Percentiles rank a stretch among this genome's conserved stretches.
Evolutionary conservation across 2,888 invertebrate species (phyloP).

Genomic region (Melanargia galathea): DNA sequence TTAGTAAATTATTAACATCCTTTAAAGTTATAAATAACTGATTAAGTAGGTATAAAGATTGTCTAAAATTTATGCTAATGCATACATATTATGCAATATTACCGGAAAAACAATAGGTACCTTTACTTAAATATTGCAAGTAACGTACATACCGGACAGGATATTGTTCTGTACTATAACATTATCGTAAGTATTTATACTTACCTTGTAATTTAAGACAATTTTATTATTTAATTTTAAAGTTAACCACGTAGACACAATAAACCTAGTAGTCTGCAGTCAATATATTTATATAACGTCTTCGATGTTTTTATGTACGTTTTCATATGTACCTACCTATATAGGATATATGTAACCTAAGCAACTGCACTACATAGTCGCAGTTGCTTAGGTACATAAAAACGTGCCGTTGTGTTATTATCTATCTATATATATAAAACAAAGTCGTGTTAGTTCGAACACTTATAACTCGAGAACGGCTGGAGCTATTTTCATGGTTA

Average conservation of each 20-base stretch:
- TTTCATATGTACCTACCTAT: no score
- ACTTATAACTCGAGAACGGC: no score
- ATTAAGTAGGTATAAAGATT: not conserved
- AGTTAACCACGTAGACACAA: conserved; percentile 17
- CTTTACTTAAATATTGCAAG: not conserved
- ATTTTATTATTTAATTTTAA: conserved; percentile 1
- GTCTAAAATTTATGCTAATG: conserved; percentile 1
- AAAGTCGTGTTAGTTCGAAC: no score
- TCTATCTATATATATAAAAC: no score
- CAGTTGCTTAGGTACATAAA: no score
- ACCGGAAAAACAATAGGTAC: not conserved
- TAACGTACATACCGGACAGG: not conserved
- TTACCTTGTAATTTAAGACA: not conserved
- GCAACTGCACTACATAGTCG: no score
- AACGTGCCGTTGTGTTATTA: no score
- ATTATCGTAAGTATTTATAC: not conserved
- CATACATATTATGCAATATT: not conserved
- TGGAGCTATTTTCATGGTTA: no score
- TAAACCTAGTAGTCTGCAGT: not conserved
- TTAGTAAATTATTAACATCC: not conserved
- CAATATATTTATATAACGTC: not conserved
- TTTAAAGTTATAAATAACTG: not conserved
- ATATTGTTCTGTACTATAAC: conserved; percentile 13
- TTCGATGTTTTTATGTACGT: no score
- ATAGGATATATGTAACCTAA: no score